phyloP scores from a whole-genome alignment of 2,888 invertebrate species.

The Chironomus riparius region DNA sequence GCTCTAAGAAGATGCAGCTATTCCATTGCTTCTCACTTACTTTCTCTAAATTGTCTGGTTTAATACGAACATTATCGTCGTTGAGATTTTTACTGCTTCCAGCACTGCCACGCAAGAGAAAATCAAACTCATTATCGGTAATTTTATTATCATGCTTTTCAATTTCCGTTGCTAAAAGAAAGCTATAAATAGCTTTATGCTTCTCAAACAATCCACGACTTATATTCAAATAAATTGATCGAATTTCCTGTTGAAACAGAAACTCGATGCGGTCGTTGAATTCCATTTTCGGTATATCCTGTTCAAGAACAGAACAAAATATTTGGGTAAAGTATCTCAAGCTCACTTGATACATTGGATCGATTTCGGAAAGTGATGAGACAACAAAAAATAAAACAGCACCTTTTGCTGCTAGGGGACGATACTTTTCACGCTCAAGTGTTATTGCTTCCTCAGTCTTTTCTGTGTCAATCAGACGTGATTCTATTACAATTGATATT shows the following conservation, averaged over 20 bases:
- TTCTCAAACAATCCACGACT: constrained; percentile 84
- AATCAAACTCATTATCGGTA: constrained; percentile 59
- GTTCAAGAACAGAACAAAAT: constrained; percentile 71
- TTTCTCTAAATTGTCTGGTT: constrained; percentile 44
- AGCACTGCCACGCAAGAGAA: constrained; percentile 68
- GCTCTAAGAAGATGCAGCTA: constrained; percentile 52
- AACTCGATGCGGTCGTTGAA: constrained; percentile 58
- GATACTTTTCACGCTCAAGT: constrained; percentile 75
- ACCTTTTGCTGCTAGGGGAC: constrained; percentile 76
- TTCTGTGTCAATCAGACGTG: constrained; percentile 77
- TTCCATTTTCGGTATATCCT: constrained; percentile 57
- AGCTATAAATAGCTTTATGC: constrained; percentile 75
- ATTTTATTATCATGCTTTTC: constrained; percentile 56
- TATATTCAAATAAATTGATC: constrained; percentile 75
- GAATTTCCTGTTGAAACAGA: constrained; percentile 66
- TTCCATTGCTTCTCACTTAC: constrained; percentile 64
- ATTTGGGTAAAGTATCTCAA: constrained; percentile 76
- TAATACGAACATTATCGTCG: constrained; percentile 46
- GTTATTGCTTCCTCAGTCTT: constrained; percentile 80
- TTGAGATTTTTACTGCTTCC: constrained; percentile 31
- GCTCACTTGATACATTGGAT: constrained; percentile 95
- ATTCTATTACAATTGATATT: constrained; percentile 81
- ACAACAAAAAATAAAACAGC: constrained; percentile 87
- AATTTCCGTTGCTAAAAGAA: constrained; percentile 70
- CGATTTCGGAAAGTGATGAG: constrained; percentile 77